phyloP scores from a whole-genome alignment of 53 echinoderm and acorn worm species.

The Mesocentrotus franciscanus region DNA sequence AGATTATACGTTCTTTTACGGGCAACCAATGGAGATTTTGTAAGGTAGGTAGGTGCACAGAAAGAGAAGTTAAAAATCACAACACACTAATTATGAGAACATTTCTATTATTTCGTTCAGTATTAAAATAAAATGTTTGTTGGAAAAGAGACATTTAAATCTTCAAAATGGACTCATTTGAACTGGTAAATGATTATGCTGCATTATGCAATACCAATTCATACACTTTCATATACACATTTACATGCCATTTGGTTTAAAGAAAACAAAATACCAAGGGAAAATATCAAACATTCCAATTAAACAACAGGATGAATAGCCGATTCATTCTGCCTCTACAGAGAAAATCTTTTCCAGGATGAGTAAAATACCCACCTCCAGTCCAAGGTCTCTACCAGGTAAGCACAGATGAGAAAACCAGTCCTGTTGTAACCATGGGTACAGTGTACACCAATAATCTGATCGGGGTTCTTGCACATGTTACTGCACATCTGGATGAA shows the following conservation, averaged over 20 bases:
- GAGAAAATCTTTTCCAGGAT: background rate
- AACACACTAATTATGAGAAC: too few relatives aligned
- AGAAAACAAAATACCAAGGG: background rate
- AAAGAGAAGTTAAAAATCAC: too few relatives aligned
- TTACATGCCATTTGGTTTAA: background rate
- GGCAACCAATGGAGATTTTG: too few relatives aligned
- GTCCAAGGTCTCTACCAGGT: slow-evolving; percentile 90
- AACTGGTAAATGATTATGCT: background rate
- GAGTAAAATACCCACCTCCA: slow-evolving; percentile 80
- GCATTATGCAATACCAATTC: background rate
- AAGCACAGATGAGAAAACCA: slow-evolving; percentile 90
- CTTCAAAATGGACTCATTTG: background rate
- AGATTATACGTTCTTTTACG: too few relatives aligned
- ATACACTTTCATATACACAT: too few relatives aligned
- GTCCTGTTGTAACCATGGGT: slow-evolving; percentile 97
- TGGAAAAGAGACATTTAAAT: background rate
- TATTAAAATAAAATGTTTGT: background rate
- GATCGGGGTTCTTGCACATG: slow-evolving; percentile 75
- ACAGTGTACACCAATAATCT: slow-evolving; percentile 93
- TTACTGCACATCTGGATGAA: slow-evolving; percentile 85
- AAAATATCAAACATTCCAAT: background rate
- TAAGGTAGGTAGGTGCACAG: too few relatives aligned
- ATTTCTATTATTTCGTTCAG: background rate
- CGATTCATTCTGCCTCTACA: background rate
- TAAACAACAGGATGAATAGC: background rate